A percentile compares a stretch with the other conserved stretches of the same genome.
Evolutionary conservation across 2,797 vertebrate species (phyloP).

Genomic region (Enteromius afrohamiltoni): DNA sequence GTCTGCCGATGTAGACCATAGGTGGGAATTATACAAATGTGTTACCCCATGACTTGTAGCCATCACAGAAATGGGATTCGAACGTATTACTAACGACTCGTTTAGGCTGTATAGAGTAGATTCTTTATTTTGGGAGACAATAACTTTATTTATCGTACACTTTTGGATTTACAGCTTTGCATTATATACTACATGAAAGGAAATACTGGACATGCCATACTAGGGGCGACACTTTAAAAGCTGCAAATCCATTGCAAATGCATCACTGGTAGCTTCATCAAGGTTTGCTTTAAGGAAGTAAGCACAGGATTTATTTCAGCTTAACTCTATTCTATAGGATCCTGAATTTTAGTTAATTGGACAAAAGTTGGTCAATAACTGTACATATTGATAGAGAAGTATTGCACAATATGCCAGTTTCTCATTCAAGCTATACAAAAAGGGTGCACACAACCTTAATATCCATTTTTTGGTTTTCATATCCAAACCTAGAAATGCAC

Average conservation of each 20-base stretch:
- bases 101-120: no score
- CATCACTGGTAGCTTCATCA: neutral
- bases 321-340: neutral
- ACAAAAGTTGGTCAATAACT: neutral
- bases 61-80: no score
- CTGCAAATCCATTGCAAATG: neutral
- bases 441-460: constrained; percentile 1
- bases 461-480: neutral
- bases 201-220: no score
- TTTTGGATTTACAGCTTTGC: no score
- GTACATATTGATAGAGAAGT: neutral
- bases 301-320: neutral
- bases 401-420: constrained; percentile 20
- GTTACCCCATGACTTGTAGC: no score
- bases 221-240: neutral
- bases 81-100: no score
- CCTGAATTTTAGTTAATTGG: neutral
- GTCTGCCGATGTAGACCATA: no score
- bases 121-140: no score
- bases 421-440: constrained; percentile 1
- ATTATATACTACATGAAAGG: no score
- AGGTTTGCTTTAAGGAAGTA: neutral
- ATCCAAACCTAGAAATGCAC: constrained; percentile 38
- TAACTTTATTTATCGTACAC: no score
- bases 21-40: no score